Evolutionary conservation across 2,113 vertebrate species (phyloP), one percentile per base, ranked within the genome.

Genomic region (Parus major): DNA sequence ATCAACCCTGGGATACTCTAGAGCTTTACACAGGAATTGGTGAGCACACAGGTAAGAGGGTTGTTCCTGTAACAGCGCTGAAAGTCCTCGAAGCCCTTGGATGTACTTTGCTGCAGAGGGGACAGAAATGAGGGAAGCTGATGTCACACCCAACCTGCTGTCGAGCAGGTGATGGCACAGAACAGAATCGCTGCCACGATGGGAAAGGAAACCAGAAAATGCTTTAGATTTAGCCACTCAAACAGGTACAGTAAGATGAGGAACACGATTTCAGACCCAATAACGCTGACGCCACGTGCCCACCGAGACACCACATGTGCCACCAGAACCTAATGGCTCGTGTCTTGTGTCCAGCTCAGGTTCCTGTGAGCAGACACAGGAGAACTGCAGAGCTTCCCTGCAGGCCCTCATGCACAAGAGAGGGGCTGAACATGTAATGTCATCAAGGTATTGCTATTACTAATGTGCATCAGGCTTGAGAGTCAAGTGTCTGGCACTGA

Each of bases 11-110:
- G 92, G 49, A 28, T 39, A 15, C 60, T 60, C 72, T 8, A n/a
- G 70, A 82, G 89, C 75, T 85, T 91, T 61, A 16, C 59, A 44
- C 9, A 20, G 50, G 70, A 39, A 35, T 5, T 21, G 7, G 57
- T 28, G 78, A 94, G 82, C 49, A 61, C 35, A 53, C 46, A 65
- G 86, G 75, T 33, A 7, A 41, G 78, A 68, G 33, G 76, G 63
- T 8, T 31, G 31, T 21, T 68, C 56, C 82, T 88, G 28, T 20
- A 47, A 66, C 53, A 46, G 86, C 2, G 0, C 69, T 21, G 66
- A 13, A 71, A 33, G 76, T 80, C 73, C 82, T 92, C 36, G 17
- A 72, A 94, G 93, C 92, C 88, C 79, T 85, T 55, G 90, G 82
- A 55, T 14, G 25, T 27, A 1, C 59, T 93, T 77, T 72, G 82